A percentile compares a stretch with the other conserved stretches of the same genome.
Conservation (phyloP, 1,140 invertebrate genomes). For the Drosophila albomicans region DNA sequence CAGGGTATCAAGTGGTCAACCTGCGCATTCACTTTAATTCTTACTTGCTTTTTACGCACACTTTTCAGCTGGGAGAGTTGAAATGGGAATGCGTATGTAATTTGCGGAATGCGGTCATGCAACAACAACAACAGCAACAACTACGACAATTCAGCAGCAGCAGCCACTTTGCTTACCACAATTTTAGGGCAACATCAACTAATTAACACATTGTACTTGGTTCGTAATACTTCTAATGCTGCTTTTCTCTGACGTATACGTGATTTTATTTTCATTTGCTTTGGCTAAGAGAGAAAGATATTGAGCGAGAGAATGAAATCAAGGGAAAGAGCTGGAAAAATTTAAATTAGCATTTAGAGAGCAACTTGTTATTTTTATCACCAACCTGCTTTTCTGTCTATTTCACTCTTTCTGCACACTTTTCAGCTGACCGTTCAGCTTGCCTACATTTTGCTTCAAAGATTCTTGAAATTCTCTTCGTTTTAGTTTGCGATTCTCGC, state of each 20-base stretch:
- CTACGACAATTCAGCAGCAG: conserved; percentile 11
- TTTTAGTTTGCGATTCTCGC: too few species aligned
- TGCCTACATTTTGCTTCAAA: too few species aligned
- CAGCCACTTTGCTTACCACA: conserved; percentile 14
- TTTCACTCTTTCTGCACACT: too few species aligned
- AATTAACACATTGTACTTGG: not conserved
- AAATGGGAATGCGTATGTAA: conserved; percentile 32
- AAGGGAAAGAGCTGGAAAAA: too few species aligned
- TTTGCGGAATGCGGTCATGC: conserved; percentile 55
- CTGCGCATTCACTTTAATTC: not conserved
- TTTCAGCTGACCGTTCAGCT: too few species aligned
- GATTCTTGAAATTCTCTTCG: too few species aligned
- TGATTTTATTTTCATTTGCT: not conserved
- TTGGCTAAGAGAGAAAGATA: too few species aligned
- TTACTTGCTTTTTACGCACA: conserved; percentile 9
- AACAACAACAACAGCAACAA: conserved; percentile 19
- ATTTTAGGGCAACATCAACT: conserved; percentile 29
- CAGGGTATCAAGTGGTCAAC: conserved; percentile 7
- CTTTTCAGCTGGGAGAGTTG: conserved; percentile 12
- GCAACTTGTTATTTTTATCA: too few species aligned
- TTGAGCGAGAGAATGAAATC: too few species aligned
- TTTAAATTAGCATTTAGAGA: too few species aligned
- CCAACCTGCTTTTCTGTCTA: too few species aligned
- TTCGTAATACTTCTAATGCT: not conserved
- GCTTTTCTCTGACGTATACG: not conserved